Base-by-base conservation (phyloP, 2,888 invertebrate genomes). In the Ferdinandea cuprea region DNA sequence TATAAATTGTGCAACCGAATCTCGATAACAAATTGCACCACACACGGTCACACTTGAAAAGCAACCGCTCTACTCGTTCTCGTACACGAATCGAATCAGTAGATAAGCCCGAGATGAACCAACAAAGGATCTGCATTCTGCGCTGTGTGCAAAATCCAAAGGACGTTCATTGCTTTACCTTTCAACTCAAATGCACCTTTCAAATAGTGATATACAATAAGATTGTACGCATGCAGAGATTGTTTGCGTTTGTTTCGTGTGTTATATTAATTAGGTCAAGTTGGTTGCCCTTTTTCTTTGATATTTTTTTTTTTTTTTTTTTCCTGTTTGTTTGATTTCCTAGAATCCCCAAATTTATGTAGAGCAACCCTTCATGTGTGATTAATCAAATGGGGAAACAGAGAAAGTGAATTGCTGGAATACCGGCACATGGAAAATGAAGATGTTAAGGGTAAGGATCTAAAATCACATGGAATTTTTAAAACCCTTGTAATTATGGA, bases 11-110 rank as follows among this genome's bases (percentile, higher is more conserved):
- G 35, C 56, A 37, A 83, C 52, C 56, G 40, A 83, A 78, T 73
- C 78, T 83, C 83, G 83, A 83, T 83, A 83, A 83, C 83, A 83
- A 83, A 83, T 78, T 78, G 78, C 73, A 78, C 83, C 83, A 52
- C 83, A 83, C 72, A 61, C 59, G 59, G 56, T 37, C 50, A 73
- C 56, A 83, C 83, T 68, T 83, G 58, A 68, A 81, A 72, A 50
- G 73, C 59, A 52, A 58, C 72, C 83, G 81, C 61, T 40, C 54
- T 58, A 13, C 17, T 5, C 37, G 9, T 32, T 8, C 59, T 28
- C n/a, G 9, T 42, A 28, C 54, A 44, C 40, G 54, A 35, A 42
- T 66, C 71, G 48, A 61, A 66, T 81, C 59, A 25, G 37, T 54
- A 71, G 80, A 80, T 80, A 74, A 80, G 71, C 42, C 74, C 50